phyloP scores from a whole-genome alignment of 2,888 invertebrate species.

The Adelognathus sp. region DNA sequence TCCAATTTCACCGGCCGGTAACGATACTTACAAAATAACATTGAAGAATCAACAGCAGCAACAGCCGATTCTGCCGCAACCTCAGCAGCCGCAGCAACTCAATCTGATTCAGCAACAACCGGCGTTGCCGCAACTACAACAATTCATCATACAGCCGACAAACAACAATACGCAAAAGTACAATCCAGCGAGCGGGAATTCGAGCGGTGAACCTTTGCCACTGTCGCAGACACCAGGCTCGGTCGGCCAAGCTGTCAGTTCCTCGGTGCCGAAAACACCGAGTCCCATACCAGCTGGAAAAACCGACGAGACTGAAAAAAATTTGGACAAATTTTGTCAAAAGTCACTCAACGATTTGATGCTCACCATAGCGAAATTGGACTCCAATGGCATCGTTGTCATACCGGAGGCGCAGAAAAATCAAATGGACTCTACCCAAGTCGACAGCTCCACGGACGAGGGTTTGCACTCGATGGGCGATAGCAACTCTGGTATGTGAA shows the following conservation, averaged over 20 bases:
- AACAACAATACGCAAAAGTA: constrained; percentile 52
- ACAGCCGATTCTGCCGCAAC: constrained; percentile 66
- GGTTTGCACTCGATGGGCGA: constrained; percentile 75
- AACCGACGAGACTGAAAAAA: constrained; percentile 84
- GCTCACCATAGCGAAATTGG: constrained; percentile 93
- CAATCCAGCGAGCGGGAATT: constrained; percentile 20
- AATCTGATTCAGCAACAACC: constrained; percentile 65
- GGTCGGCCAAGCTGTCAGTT: constrained; percentile 84
- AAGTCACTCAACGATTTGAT: constrained; percentile 93
- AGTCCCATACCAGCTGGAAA: constrained; percentile 84
- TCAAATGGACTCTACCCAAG: constrained; percentile 82
- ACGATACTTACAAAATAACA: constrained; percentile 87
- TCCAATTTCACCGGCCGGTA: constrained; percentile 67
- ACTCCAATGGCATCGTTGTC: constrained; percentile 92
- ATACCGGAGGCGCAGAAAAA: constrained; percentile 84
- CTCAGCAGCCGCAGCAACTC: constrained; percentile 68
- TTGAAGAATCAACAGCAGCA: constrained; percentile 81
- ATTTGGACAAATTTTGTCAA: constrained; percentile 91
- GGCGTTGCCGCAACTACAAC: constrained; percentile 72
- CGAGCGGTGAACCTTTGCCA: constrained; percentile 54
- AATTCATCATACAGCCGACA: constrained; percentile 63
- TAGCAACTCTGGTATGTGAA: constrained; percentile 76
- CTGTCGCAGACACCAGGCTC: constrained; percentile 63
- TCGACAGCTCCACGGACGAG: constrained; percentile 89
- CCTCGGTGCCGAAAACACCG: constrained; percentile 93